Evolutionary conservation across 1,140 invertebrate species (phyloP), one percentile per base, ranked within the genome.

Genomic region (Cyclina sinensis): DNA sequence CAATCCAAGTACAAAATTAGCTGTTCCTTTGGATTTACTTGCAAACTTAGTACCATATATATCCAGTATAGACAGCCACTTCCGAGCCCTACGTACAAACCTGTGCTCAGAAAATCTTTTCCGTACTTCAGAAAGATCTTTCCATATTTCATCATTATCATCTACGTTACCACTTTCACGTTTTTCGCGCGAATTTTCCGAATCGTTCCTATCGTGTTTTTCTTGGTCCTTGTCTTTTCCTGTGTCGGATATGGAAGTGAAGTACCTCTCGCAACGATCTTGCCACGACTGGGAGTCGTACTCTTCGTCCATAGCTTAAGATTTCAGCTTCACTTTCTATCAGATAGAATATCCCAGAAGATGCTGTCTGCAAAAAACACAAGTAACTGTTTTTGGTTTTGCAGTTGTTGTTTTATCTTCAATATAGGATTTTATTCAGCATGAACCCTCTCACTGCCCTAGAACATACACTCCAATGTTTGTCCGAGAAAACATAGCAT

Each of bases 191-290:
- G 43, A 9, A 48, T 51, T 46, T 51, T 54, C 74, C 24, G 46
- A 27, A 43, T 46, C 39, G 11, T 46, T 46, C 7, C 9, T 27
- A 0, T 9, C 11, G n/a, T 46, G 39, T 51, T 78, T 78, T 27
- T 78, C 74, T 54, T 78, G 74, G 27, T 54, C 74, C 7, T 35
- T 35, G 43, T 78, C 74, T n/a, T 78, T 78, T 54, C 48, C 74
- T 0, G 74, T 78, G 32, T 78, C 74, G 0, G 74, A 78, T 21
- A 78, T 78, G 7, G 74, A 78, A 12, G 74, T 27, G n/a, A 78
- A 78, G 43, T 78, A 78, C 27, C 74, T 27, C 16, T 78, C 74
- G 48, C 74, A 78, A 21, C 74, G 74, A 16, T 78, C 74, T n/a
- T 78, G 14, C 74, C 74, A 78, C 1, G 74, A 78, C 39, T 54